Evolutionary conservation across 2,888 invertebrate genomes (phyloP).

Genomic region (Hetaerina titia): DNA sequence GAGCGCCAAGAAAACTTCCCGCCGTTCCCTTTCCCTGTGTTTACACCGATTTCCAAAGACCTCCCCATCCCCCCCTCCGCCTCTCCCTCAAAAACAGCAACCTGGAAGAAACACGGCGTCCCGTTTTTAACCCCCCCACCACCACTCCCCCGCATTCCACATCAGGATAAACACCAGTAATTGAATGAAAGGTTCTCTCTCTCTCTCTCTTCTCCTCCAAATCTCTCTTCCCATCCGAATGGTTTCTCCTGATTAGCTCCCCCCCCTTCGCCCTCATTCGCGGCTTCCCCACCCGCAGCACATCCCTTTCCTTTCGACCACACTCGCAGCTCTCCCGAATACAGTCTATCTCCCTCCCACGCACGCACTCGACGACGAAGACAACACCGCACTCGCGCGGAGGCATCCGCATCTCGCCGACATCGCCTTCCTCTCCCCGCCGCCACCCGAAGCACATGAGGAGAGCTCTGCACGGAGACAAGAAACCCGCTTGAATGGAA

Average conservation of each 20-base stretch:
- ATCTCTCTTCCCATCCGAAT: neutral
- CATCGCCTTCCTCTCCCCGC: too few relatives aligned
- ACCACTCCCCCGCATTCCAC: neutral
- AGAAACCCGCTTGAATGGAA: too few relatives aligned
- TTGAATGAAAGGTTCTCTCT: constrained; percentile 23
- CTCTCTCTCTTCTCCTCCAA: too few relatives aligned
- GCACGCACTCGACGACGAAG: too few relatives aligned
- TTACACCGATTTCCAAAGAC: neutral
- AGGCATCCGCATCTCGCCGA: too few relatives aligned
- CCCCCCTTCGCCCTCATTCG: neutral
- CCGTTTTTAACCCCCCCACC: too few relatives aligned
- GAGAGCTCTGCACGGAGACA: too few relatives aligned
- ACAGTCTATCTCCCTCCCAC: too few relatives aligned
- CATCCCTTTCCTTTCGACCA: neutral
- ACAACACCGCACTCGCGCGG: too few relatives aligned
- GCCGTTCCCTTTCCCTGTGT: neutral
- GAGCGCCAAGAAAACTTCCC: neutral
- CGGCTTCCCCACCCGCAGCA: neutral
- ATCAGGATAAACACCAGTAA: constrained; percentile 40
- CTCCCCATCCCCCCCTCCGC: neutral
- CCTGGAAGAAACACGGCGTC: neutral
- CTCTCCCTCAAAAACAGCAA: neutral
- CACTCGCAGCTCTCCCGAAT: neutral
- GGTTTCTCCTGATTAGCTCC: constrained; percentile 17
- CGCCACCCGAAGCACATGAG: too few relatives aligned